Evolutionary conservation across 2,113 vertebrate genomes (phyloP).

Genomic region (Ceuthmochares aereus): DNA sequence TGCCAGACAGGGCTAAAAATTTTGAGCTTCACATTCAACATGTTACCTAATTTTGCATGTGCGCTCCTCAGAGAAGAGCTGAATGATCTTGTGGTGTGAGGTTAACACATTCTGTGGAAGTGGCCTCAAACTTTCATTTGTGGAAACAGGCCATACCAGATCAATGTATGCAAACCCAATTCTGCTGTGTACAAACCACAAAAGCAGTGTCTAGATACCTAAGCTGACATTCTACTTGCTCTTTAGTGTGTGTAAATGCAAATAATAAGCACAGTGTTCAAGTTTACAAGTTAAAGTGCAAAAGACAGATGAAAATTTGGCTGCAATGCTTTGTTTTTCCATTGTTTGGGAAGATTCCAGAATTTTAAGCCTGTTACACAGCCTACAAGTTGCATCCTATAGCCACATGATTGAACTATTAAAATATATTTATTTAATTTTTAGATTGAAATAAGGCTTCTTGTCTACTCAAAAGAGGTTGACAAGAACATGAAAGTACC

Average conservation of each 20-base stretch:
- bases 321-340: neutral
- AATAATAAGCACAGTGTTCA: neutral
- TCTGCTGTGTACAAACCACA: neutral
- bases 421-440: neutral
- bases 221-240: neutral
- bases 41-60: neutral
- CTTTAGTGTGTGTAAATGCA: neutral
- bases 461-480: neutral
- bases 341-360: neutral
- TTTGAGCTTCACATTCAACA: neutral
- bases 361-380: neutral
- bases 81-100: accelerated
- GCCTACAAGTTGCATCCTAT: neutral
- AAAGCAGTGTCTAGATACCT: neutral
- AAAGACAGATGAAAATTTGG: neutral
- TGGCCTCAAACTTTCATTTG: neutral
- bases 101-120: neutral
- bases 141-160: accelerated
- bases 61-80: neutral
- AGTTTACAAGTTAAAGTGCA: neutral
- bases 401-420: neutral
- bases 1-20: neutral
- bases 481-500: neutral
- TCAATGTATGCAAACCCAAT: accelerated
- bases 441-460: neutral